Evolutionary conservation across 1,140 invertebrate genomes (phyloP).

Genomic region (Drosophila yakuba): DNA sequence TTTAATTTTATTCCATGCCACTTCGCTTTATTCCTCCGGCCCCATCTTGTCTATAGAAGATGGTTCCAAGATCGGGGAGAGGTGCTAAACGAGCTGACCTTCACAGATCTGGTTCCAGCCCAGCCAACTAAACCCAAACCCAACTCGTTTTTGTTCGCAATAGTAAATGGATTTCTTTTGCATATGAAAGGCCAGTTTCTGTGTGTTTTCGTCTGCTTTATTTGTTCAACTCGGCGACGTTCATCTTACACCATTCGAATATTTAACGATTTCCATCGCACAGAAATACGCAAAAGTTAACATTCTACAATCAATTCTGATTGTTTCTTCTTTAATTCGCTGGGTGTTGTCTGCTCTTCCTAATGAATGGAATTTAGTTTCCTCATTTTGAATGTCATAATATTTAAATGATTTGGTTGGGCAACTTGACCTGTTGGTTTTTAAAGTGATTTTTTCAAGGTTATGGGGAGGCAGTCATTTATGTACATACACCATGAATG

Average conservation of each 20-base stretch:
- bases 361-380: constrained; percentile 21
- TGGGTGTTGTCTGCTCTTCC: constrained; percentile 27
- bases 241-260: constrained; percentile 48
- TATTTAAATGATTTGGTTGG: constrained; percentile 38
- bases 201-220: constrained; percentile 25
- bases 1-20: constrained; percentile 17
- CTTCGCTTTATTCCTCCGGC: constrained; percentile 12
- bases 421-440: constrained; percentile 9
- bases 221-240: constrained; percentile 19
- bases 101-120: constrained; percentile 69
- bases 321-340: constrained; percentile 36
- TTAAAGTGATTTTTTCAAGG: constrained; percentile 54
- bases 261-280: constrained; percentile 46
- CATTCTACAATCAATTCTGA: constrained; percentile 63
- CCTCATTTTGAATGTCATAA: constrained; percentile 58
- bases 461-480: constrained; percentile 25
- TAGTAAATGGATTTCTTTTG: constrained; percentile 60
- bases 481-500: constrained; percentile 19
- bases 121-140: constrained; percentile 38
- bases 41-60: constrained; percentile 34
- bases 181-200: constrained; percentile 73
- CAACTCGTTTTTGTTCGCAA: constrained; percentile 56
- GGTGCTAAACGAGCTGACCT: constrained; percentile 70
- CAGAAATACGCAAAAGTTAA: constrained; percentile 29
- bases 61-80: constrained; percentile 8